Evolutionary conservation across 1,140 invertebrate genomes (phyloP), one percentile per base, ranked within the genome.

Genomic region (Pissodes strobi): DNA sequence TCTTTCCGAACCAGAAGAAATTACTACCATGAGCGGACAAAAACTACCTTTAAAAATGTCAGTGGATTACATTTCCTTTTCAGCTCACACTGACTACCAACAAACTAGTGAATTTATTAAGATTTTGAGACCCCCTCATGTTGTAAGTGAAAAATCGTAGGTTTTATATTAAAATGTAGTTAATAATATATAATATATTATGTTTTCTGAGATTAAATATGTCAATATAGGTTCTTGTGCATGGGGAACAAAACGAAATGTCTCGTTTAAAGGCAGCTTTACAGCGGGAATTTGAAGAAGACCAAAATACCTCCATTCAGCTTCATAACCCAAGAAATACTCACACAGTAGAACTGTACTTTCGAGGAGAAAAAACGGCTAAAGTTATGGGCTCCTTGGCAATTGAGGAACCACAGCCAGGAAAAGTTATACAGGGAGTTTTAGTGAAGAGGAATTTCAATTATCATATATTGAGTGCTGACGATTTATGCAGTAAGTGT

Each of bases 171-270:
- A 37, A 19, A 3, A 38, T 45, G 45, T 18, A 34, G 5, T 13
- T n/a, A 6, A 8, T 15, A 8, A 6, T 8, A n/a, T n/a, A n/a
- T n/a, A n/a, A n/a, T n/a, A n/a, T n/a, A n/a, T n/a, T n/a, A n/a
- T 27, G 25, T 27, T 27, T 27, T 3, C 25, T 5, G 9, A 27
- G 9, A 27, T 5, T 27, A 27, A 27, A 27, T 27, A 27, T 27
- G 9, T 5, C 25, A 27, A 27, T 27, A 27, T 64, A 91, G 88
- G 87, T 98, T 10, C 81, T 99, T 17, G 97, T 99, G 0, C 97
- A 99, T 79, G 97, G 97, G 0, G 98, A 99, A 79, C 92, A 95
- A 76, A 99, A 98, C 79, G 97, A 99, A 82, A 99, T 99, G 98
- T 90, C 87, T 2, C 86, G 97, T 19, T 79, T 99, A 41, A 97